Percentiles rank a stretch among this genome's conserved stretches.
Conservation (phyloP, 2,113 vertebrate genomes). For the Etheostoma cragini region DNA sequence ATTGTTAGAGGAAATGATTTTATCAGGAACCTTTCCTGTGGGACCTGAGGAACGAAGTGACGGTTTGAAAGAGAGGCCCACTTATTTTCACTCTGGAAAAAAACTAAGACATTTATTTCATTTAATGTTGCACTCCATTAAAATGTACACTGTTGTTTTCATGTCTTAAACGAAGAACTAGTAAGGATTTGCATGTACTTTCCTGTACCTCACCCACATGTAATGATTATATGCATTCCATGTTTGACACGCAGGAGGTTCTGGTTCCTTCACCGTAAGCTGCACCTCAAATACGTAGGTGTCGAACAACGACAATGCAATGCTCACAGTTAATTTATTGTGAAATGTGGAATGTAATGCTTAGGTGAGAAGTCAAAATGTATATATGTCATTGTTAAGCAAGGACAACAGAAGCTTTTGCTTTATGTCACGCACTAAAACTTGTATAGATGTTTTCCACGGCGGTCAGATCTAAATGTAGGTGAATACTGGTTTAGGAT, state of each 20-base stretch:
- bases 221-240: not conserved
- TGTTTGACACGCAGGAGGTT: constrained; percentile 10
- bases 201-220: constrained; percentile 24
- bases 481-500: constrained; percentile 36
- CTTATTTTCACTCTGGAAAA: constrained; percentile 2
- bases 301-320: constrained; percentile 3
- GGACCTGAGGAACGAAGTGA: constrained; percentile 60
- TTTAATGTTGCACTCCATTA: constrained; percentile 1
- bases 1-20: constrained; percentile 76
- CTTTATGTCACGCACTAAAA: not conserved
- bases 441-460: not conserved
- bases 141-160: not conserved
- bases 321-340: constrained; percentile 4
- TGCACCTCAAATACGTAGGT: constrained; percentile 35
- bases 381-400: not conserved
- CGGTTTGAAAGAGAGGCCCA: constrained; percentile 40
- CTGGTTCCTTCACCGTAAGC: constrained; percentile 6
- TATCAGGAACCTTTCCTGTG: constrained; percentile 71
- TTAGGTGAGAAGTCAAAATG: constrained; percentile 21
- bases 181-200: not conserved
- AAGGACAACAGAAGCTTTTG: not conserved
- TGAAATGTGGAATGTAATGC: constrained; percentile 48
- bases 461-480: not conserved
- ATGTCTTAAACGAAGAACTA: not conserved
- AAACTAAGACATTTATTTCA: constrained; percentile 14